phyloP scores from a whole-genome alignment of 2,113 vertebrate species.

The Nannobrachium achirus region DNA sequence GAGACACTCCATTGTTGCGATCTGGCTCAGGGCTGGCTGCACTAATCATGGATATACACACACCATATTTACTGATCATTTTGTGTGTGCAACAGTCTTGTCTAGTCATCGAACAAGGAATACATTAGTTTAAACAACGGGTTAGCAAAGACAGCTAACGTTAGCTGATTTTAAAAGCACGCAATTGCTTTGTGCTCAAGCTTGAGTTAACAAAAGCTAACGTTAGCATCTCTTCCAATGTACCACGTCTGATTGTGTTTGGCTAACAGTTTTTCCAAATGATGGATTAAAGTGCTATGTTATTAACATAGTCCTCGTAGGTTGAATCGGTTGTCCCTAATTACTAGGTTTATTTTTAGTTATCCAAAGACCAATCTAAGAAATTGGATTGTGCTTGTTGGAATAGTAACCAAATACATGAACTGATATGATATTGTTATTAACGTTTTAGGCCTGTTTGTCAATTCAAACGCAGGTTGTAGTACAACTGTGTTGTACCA shows the following conservation, averaged over 20 bases:
- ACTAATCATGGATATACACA: too few species aligned
- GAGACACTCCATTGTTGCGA: too few species aligned
- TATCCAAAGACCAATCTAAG: too few species aligned
- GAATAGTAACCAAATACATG: too few species aligned
- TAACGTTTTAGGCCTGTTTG: too few species aligned
- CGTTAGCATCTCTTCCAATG: conserved; percentile 59
- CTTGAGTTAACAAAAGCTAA: conserved; percentile 75
- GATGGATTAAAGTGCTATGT: conserved; percentile 15
- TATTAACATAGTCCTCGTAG: not conserved
- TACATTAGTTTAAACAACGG: conserved; percentile 68
- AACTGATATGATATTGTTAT: too few species aligned
- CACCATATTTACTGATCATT: too few species aligned
- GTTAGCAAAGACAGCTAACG: conserved; percentile 54
- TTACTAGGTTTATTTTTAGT: too few species aligned
- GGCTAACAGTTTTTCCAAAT: conserved; percentile 5
- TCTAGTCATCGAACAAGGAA: conserved; percentile 40
- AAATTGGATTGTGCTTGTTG: too few species aligned
- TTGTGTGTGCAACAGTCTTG: conserved; percentile 21
- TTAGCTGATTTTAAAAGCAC: conserved; percentile 44
- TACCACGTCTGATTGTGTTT: conserved; percentile 45
- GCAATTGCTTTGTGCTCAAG: conserved; percentile 74
- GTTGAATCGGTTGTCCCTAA: not conserved
- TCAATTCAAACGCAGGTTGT: too few species aligned
- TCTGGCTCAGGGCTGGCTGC: too few species aligned
- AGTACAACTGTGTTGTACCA: too few species aligned